Conservation (phyloP, 1,140 invertebrate genomes). For the Cyrtorhinus lividipennis region DNA sequence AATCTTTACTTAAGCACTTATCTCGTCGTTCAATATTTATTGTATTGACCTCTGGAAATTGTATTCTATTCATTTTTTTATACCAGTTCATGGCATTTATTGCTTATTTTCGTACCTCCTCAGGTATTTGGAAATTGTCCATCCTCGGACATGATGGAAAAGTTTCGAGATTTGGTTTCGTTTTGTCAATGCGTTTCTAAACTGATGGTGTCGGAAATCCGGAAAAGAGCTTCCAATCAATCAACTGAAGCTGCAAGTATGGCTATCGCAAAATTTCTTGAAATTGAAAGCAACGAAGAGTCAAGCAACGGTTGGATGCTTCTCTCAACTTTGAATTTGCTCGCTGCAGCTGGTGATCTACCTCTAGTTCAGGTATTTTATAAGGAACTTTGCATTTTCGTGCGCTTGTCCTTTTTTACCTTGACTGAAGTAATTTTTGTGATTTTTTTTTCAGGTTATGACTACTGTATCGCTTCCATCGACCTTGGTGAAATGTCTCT, state of each 20-base stretch:
- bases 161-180: slow-evolving; percentile 82
- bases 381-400: neutral
- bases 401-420: neutral
- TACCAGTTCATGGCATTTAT: no score
- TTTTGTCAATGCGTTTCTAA: slow-evolving; percentile 90
- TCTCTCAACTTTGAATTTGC: slow-evolving; percentile 78
- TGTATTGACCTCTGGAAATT: neutral
- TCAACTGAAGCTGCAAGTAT: slow-evolving; percentile 91
- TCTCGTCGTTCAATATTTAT: neutral
- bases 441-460: slow-evolving; percentile 63
- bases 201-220: slow-evolving; percentile 88
- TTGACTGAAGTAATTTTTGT: neutral
- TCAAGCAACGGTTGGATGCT: slow-evolving; percentile 97
- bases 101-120: slow-evolving; percentile 17
- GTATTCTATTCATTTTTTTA: no score
- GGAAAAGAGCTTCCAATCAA: slow-evolving; percentile 84
- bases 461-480: slow-evolving; percentile 89
- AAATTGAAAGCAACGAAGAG: slow-evolving; percentile 83
- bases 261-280: slow-evolving; percentile 89
- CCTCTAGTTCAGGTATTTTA: slow-evolving; percentile 47
- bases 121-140: slow-evolving; percentile 84
- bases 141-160: slow-evolving; percentile 84
- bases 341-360: slow-evolving; percentile 70
- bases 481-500: slow-evolving; percentile 95
- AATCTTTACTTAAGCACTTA: neutral